phyloP scores from a whole-genome alignment of 2,797 vertebrate species.

The Thaleichthys pacificus region DNA sequence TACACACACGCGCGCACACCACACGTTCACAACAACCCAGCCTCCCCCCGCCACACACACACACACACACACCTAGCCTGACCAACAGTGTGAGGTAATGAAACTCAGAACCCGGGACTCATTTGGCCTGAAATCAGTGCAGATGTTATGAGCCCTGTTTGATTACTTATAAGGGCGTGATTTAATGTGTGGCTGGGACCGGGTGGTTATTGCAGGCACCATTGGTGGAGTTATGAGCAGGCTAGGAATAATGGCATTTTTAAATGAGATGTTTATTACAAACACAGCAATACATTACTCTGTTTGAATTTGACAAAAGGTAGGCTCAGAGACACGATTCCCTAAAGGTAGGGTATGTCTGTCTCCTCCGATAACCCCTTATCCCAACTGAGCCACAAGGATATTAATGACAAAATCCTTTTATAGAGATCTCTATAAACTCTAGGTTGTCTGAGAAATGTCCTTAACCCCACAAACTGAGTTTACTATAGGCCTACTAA shows the following conservation, averaged over 20 bases:
- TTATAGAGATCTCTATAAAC: background rate
- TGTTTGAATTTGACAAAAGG: background rate
- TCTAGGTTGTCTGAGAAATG: background rate
- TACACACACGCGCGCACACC: conserved; percentile 17
- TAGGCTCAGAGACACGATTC: no score
- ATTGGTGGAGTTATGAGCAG: conserved; percentile 31
- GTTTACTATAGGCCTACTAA: conserved; percentile 3
- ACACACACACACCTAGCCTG: conserved; percentile 28
- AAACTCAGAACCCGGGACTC: conserved; percentile 63
- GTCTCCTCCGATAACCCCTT: background rate
- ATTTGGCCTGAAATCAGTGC: conserved; percentile 63
- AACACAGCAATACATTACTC: background rate
- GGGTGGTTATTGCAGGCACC: conserved; percentile 49
- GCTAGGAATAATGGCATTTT: conserved; percentile 34
- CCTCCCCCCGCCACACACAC: background rate
- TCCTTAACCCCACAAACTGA: background rate
- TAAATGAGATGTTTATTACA: conserved; percentile 47
- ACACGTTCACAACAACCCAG: no score
- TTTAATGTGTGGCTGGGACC: conserved; percentile 58
- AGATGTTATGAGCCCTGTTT: conserved; percentile 68
- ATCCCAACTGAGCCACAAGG: conserved; percentile 5
- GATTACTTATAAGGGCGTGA: conserved; percentile 70
- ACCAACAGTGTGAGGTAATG: conserved; percentile 54
- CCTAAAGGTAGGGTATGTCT: no score
- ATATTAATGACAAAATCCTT: background rate